phyloP scores from a whole-genome alignment of 2,113 vertebrate genomes.

The Cyanoderma ruficeps region DNA sequence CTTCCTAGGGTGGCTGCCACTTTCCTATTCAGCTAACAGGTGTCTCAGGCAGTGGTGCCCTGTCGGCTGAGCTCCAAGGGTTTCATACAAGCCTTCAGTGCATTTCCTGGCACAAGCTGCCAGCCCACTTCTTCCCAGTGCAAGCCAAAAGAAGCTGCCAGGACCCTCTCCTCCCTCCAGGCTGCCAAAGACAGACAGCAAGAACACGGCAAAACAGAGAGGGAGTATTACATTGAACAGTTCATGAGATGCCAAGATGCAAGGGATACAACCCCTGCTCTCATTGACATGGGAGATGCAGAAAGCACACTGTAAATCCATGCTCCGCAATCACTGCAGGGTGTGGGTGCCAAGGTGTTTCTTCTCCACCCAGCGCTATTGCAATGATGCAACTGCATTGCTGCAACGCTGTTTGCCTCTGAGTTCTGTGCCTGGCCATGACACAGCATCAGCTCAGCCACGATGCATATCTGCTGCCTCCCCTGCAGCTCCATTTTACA shows the following conservation, averaged over 20 bases:
- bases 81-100: not conserved
- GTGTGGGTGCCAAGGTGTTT: not conserved
- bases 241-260: not conserved
- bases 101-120: not conserved
- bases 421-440: not conserved
- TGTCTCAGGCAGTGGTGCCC: not conserved
- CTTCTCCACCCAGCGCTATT: not conserved
- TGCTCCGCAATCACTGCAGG: not conserved
- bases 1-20: not conserved
- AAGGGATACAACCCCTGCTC: not conserved
- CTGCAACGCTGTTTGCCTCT: not conserved
- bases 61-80: not conserved
- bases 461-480: not conserved
- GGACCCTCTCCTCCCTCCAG: not conserved
- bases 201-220: not conserved
- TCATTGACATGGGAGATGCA: not conserved
- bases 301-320: not conserved
- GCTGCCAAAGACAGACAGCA: not conserved
- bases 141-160: not conserved
- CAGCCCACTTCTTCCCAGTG: not conserved
- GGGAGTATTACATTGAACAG: not conserved
- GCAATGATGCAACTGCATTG: not conserved
- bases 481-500: slow-evolving; percentile 11
- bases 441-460: not conserved
- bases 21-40: not conserved